Evolutionary conservation across 2,888 invertebrate genomes (phyloP).

Genomic region (Gibbula magus): DNA sequence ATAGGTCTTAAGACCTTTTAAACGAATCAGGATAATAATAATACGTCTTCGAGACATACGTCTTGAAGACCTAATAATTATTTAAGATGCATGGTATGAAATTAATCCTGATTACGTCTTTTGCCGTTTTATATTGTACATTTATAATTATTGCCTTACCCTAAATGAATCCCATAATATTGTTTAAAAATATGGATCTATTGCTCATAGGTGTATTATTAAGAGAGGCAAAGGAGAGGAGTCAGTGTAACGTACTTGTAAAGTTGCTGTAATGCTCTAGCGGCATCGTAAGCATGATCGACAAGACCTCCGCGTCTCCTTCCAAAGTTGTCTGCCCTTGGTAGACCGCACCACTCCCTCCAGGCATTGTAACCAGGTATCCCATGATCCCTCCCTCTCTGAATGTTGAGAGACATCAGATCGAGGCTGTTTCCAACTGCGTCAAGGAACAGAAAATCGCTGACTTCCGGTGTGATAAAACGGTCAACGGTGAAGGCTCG

Average conservation of each 20-base stretch:
- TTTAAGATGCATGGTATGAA: too few species aligned
- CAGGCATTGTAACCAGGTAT: constrained; percentile 86
- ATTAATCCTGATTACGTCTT: too few species aligned
- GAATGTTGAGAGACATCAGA: constrained; percentile 90
- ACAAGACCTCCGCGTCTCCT: constrained; percentile 39
- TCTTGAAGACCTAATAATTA: too few species aligned
- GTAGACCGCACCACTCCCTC: constrained; percentile 75
- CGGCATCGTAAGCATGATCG: constrained; percentile 39
- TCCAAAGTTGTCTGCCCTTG: constrained; percentile 44
- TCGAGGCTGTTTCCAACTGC: constrained; percentile 78
- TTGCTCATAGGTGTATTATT: too few species aligned
- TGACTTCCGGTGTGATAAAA: constrained; percentile 83
- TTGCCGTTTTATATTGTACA: too few species aligned
- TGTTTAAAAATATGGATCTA: too few species aligned
- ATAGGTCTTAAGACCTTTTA: too few species aligned
- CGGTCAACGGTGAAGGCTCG: constrained; percentile 42
- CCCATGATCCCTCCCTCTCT: constrained; percentile 92
- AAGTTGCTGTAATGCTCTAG: constrained; percentile 36
- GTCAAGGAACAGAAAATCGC: constrained; percentile 86
- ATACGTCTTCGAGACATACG: too few species aligned
- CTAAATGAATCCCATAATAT: too few species aligned
- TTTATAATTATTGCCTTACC: too few species aligned
- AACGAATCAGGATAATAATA: too few species aligned
- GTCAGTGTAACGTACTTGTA: constrained; percentile 38
- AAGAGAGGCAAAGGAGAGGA: too few species aligned